Evolutionary conservation across 92 coral and sea anemone genomes (phyloP), one percentile per base, ranked within the genome.

Genomic region (Paramuricea clavata): DNA sequence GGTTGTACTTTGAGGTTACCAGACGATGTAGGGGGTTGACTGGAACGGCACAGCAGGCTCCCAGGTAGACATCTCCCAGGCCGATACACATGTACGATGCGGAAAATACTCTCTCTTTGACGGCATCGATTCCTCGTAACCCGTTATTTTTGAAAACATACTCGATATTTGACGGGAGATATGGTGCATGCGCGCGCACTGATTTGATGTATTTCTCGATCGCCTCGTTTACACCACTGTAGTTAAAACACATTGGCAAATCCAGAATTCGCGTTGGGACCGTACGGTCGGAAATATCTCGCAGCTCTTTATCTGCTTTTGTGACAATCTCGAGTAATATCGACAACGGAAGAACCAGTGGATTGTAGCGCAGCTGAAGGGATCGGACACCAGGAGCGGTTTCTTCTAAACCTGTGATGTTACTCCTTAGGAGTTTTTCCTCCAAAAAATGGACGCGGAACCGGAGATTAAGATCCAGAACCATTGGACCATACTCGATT

Each of bases 331-430:
- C 83, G 33, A 91, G 62, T 26, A 91, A 62, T 22, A 61, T 76
- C 22, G 35, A 61, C 88, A 91, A 59, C 7, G 92, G 86, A 8
- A 91, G 82, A 34, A 91, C 35, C 31, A 49, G 30, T 0, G 92
- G 89, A 44, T 91, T 59, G 83, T 82, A 91, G 43, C 94, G 94
- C 34, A 91, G 33, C 78, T 87, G 92, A 16, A 91, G 89, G 15
- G 94, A 87, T 3, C 94, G 91, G 4, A 91, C 94, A 13, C 94
- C 94, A 0, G 94, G 94, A 19, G 94, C 94, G 13, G 94, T 88
- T 59, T 91, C 94, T 64, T 91, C 94, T 50, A 91, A 68, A 9
- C 94, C 94, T 44, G 71, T 16, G 33, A 88, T 78, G 7, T 49
- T 39, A 15, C 28, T 68, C 28, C 83, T 76, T 11, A 91, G 89